These are phyloP conservation scores for Portevinia maculata DNA, from an alignment of 2,888 invertebrate species.

Conservation along the genomic window DNA sequence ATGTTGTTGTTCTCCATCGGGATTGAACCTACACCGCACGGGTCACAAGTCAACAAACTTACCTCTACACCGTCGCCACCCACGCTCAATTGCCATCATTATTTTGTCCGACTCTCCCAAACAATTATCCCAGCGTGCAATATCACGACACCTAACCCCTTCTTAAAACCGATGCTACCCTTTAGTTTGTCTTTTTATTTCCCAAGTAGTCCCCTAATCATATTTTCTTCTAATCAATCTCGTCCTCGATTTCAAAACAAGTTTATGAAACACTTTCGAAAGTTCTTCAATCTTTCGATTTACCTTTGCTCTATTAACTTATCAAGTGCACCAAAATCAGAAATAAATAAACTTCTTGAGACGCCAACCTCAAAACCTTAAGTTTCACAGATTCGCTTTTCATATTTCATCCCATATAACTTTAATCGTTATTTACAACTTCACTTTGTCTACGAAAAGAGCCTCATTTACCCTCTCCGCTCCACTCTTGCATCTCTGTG, in stretches of 20 bases:
- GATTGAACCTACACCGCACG: too few relatives aligned
- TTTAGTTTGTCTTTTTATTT: background rate
- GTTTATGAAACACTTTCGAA: conserved; percentile 3
- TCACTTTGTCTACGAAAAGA: conserved; percentile 11
- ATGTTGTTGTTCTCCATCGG: too few relatives aligned
- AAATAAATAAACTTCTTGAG: conserved; percentile 57
- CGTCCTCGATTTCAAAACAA: background rate
- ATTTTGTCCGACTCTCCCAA: too few relatives aligned
- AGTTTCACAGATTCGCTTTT: background rate
- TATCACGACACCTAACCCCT: too few relatives aligned
- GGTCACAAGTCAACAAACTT: too few relatives aligned
- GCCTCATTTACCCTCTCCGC: conserved; percentile 1
- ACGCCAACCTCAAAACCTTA: conserved; percentile 61
- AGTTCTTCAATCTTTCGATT: background rate
- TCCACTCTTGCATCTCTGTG: conserved; percentile 11
- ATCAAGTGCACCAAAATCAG: conserved; percentile 56
- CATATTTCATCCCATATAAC: conserved; percentile 15
- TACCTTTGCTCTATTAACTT: conserved; percentile 20
- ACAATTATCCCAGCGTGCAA: too few relatives aligned
- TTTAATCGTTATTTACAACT: conserved; percentile 3
- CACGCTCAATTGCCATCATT: too few relatives aligned
- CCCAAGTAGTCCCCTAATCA: background rate
- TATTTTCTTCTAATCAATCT: background rate
- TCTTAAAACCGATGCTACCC: too few relatives aligned
- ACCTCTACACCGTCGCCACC: too few relatives aligned